These are phyloP conservation scores for Dasysyrphus albostriatus DNA, from an alignment of 2,888 invertebrate genomes.

Conservation along the genomic window DNA sequence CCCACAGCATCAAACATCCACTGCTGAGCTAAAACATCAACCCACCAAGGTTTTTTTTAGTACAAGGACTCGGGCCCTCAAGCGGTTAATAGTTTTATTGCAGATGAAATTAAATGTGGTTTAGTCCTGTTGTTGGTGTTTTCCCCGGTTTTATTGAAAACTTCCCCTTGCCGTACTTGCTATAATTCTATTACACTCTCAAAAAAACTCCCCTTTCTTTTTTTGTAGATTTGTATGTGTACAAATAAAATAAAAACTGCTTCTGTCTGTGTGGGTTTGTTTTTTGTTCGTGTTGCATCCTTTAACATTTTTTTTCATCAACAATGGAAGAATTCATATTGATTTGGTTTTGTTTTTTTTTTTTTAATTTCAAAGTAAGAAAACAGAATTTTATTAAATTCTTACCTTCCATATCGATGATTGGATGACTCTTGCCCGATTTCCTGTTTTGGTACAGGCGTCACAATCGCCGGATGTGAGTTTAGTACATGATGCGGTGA, in stretches of 20 bases:
- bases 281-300: not conserved
- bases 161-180: not conserved
- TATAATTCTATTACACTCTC: constrained; percentile 4
- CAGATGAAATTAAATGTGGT: not conserved
- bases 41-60: not conserved
- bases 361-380: not conserved
- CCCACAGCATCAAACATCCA: not conserved
- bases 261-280: not conserved
- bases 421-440: constrained; percentile 87
- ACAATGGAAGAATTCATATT: not conserved
- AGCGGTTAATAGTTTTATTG: constrained; percentile 12
- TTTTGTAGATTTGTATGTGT: too few species aligned
- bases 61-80: constrained; percentile 13
- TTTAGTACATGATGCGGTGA: constrained; percentile 88
- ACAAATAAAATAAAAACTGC: not conserved
- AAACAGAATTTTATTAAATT: not conserved
- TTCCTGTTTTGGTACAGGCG: constrained; percentile 91
- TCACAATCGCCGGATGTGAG: constrained; percentile 92
- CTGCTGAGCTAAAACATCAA: not conserved
- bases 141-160: not conserved
- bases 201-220: not conserved
- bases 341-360: not conserved
- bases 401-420: constrained; percentile 89
- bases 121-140: not conserved
- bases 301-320: not conserved